Conservation (phyloP, 2,888 invertebrate genomes). For the Pheosia tremula region DNA sequence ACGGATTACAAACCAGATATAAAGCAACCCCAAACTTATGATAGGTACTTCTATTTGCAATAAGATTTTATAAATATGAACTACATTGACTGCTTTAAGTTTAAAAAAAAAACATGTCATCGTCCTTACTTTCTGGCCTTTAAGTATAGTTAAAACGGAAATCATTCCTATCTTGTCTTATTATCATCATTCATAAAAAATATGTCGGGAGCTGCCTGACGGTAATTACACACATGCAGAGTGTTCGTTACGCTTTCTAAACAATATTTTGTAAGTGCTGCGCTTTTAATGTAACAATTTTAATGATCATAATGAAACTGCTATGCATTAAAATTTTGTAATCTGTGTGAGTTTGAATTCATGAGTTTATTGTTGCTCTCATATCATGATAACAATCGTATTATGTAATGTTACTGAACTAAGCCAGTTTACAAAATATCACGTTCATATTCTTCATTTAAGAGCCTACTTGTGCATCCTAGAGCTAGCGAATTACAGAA, state of each 20-base stretch:
- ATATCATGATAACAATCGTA: neutral
- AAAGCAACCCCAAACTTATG: no score
- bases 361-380: slow-evolving; percentile 14
- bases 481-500: no score
- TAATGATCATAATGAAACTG: slow-evolving; percentile 54
- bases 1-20: no score
- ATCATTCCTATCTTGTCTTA: slow-evolving; percentile 3
- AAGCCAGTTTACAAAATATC: no score
- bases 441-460: no score
- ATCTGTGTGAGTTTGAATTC: slow-evolving; percentile 14
- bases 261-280: slow-evolving; percentile 58
- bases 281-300: slow-evolving; percentile 49
- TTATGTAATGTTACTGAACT: neutral
- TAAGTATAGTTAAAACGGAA: neutral
- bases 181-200: slow-evolving; percentile 1
- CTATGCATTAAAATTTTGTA: slow-evolving; percentile 48
- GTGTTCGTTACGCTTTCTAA: slow-evolving; percentile 69
- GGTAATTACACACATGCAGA: slow-evolving; percentile 3
- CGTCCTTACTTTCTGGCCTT: no score
- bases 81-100: no score
- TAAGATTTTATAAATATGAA: no score
- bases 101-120: no score
- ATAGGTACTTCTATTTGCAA: no score
- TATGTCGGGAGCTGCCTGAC: neutral
- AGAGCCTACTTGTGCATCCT: no score